A percentile compares a stretch with the other conserved stretches of the same genome.
These are phyloP conservation scores for Lepus timidus DNA, from an alignment of 2,113 vertebrate genomes.

Conservation along the genomic window DNA sequence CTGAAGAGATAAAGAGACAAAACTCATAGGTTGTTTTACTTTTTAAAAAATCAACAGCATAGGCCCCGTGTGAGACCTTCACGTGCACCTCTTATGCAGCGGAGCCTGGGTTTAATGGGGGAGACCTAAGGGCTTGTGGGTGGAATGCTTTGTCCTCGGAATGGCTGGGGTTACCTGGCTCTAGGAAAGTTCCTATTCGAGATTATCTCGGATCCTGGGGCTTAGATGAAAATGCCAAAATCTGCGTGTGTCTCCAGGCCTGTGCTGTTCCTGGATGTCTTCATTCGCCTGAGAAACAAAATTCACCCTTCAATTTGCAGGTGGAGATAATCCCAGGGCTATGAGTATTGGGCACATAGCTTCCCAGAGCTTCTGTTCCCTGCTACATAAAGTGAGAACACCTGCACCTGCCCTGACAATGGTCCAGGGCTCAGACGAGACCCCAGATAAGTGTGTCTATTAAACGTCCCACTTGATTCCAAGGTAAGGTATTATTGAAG, in stretches of 20 bases:
- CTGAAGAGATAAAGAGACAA: conserved; percentile 83
- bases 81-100: conserved; percentile 37
- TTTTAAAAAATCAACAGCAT: conserved; percentile 74
- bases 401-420: not conserved
- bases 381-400: not conserved
- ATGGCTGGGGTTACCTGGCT: not conserved
- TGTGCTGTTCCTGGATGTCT: not conserved
- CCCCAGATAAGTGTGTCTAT: not conserved
- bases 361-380: not conserved
- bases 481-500: not conserved
- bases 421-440: not conserved
- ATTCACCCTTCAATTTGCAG: not conserved
- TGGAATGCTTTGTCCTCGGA: conserved; percentile 34
- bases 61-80: conserved; percentile 55
- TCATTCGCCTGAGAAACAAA: not conserved
- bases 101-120: conserved; percentile 16
- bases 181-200: conserved; percentile 11
- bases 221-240: not conserved
- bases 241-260: not conserved
- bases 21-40: conserved; percentile 78
- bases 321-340: not conserved
- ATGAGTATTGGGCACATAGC: not conserved
- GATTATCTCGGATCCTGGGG: not conserved
- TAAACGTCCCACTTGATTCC: not conserved
- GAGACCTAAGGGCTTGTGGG: not conserved